Base-by-base conservation (phyloP, 2,797 vertebrate species). In the Eulemur rubriventer region DNA sequence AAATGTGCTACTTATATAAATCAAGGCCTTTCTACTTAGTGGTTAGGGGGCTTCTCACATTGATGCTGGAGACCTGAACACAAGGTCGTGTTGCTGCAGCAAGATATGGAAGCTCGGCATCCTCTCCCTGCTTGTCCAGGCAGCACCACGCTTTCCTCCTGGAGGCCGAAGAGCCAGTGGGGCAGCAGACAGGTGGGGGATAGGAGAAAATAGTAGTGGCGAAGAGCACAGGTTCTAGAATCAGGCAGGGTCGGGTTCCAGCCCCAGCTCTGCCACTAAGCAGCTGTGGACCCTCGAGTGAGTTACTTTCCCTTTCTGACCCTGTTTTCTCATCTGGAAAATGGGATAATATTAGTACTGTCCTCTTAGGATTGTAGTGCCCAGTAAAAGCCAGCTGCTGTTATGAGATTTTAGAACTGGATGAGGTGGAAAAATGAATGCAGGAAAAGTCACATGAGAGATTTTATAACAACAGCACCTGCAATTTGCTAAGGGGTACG, bases 271-370 rank as follows among this genome's bases (percentile, higher is more conserved):
- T 73, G 50, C 41, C 52, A 28, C 65, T 82, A 16, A 7, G 24
- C 30, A 12, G 16, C 73, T 26, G 17, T 89, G 91, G 55, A 20
- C 30, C 43, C 24, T 57, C 35, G 4, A 33, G n/a, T 1, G 17
- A 83, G 69, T 10, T 48, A 2, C 65, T 82, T 87, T 75, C 46
- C 46, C 12, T 72, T 61, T 35, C 82, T 95, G 92, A 82, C 28
- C 33, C 82, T 61, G 11, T 86, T 89, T 75, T 88, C 80, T 86
- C 50, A 38, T 55, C 94, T 96, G 28, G 55, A 93, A 69, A 95
- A 61, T 17, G 48, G 20, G 18, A 2, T 81, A 57, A 26, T 75
- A 22, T 35, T 43, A 24, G 14, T 26, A 28, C 28, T 73, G 0
- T 57, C 78, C 50, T 81, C 61, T 57, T 89, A 43, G 46, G 33